A percentile compares a stretch with the other conserved stretches of the same genome.
Evolutionary conservation across 2,797 vertebrate species (phyloP).

Genomic region (Astyanax mexicanus): DNA sequence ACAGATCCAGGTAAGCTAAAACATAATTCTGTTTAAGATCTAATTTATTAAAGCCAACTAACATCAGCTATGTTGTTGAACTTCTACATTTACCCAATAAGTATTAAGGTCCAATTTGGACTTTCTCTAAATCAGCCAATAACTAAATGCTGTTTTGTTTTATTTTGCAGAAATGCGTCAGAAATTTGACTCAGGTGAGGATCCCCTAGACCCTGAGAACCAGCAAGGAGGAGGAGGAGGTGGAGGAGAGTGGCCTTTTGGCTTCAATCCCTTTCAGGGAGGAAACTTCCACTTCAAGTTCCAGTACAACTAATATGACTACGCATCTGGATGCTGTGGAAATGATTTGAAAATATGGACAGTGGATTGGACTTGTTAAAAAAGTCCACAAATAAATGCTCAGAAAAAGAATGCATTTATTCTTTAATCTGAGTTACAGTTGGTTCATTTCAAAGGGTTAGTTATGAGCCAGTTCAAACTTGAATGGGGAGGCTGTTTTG

Average conservation of each 20-base stretch:
- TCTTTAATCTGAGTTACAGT: conserved; percentile 49
- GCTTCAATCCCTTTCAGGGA: conserved; percentile 86
- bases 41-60: neutral
- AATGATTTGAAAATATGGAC: conserved; percentile 28
- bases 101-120: neutral
- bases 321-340: conserved; percentile 27
- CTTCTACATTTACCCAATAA: neutral
- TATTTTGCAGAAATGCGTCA: conserved; percentile 83
- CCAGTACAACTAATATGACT: conserved; percentile 77
- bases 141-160: neutral
- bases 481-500: conserved; percentile 37
- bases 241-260: conserved; percentile 83
- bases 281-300: conserved; percentile 89
- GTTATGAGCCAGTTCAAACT: conserved; percentile 26
- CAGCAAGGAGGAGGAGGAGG: conserved; percentile 80
- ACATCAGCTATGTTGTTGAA: neutral
- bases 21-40: neutral
- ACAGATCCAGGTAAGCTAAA: conserved; percentile 80
- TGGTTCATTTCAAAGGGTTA: conserved; percentile 22
- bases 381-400: conserved; percentile 26
- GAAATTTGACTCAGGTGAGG: conserved; percentile 86
- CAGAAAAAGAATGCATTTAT: conserved; percentile 13
- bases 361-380: conserved; percentile 37
- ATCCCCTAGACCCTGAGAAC: conserved; percentile 86
- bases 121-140: too few species aligned